Conservation (phyloP, 2,113 vertebrate genomes). For the Sphaerodactylus townsendi region DNA sequence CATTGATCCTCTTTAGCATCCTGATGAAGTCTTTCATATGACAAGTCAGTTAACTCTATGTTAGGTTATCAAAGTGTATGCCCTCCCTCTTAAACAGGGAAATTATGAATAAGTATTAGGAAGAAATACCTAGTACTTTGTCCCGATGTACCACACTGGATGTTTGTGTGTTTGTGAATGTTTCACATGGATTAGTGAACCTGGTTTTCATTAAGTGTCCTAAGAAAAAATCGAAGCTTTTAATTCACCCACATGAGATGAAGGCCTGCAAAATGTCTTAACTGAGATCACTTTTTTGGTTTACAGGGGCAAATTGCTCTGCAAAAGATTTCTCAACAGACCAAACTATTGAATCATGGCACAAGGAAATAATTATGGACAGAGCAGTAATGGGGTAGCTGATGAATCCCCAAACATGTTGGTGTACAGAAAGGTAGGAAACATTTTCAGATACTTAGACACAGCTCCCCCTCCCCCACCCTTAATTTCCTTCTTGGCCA, state of each 20-base stretch:
- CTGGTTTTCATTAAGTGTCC: not conserved
- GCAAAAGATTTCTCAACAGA: constrained; percentile 57
- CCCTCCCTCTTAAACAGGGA: not conserved
- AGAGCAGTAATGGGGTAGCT: constrained; percentile 91
- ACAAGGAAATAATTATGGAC: constrained; percentile 91
- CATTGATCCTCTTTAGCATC: not conserved
- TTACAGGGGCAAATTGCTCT: constrained; percentile 62
- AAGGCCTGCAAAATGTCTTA: constrained; percentile 6
- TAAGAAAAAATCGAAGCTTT: constrained; percentile 13
- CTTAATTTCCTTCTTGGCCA: not conserved
- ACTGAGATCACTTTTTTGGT: constrained; percentile 51
- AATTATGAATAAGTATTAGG: constrained; percentile 16
- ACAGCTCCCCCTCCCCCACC: not conserved
- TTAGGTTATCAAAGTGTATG: constrained; percentile 15
- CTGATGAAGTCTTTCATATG: constrained; percentile 3
- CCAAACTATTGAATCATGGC: constrained; percentile 86
- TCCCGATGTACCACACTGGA: not conserved
- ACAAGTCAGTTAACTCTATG: constrained; percentile 38
- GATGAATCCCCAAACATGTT: constrained; percentile 97
- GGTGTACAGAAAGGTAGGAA: constrained; percentile 97
- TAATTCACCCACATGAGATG: not conserved
- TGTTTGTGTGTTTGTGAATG: not conserved
- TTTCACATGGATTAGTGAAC: not conserved
- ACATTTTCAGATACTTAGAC: not conserved
- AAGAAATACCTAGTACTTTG: constrained; percentile 15